A percentile compares a stretch with the other conserved stretches of the same genome.
Conservation (phyloP, 2,113 vertebrate genomes). For the Prunella fulvescens region DNA sequence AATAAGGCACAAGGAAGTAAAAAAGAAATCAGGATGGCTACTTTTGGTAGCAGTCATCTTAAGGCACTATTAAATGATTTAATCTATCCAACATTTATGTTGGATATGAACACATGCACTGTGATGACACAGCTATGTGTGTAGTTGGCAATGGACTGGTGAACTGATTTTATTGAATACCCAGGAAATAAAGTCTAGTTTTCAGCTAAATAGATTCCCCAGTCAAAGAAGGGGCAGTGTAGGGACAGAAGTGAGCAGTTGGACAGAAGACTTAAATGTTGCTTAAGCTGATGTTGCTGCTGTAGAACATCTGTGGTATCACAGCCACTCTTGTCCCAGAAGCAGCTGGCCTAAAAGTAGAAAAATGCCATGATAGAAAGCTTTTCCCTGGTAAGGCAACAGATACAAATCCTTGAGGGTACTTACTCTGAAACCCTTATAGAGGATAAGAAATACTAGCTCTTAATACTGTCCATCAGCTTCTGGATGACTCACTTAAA, state of each 20-base stretch:
- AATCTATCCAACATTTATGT: neutral
- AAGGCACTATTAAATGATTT: neutral
- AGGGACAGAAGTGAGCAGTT: neutral
- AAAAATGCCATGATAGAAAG: neutral
- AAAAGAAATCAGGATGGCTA: neutral
- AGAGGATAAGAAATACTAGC: neutral
- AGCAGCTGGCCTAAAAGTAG: neutral
- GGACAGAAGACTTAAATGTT: neutral
- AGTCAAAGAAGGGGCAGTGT: neutral
- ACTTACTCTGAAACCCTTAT: neutral
- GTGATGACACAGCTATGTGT: neutral
- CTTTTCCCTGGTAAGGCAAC: neutral
- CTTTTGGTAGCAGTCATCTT: neutral
- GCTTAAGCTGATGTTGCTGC: neutral
- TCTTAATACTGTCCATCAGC: neutral
- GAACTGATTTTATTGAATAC: neutral
- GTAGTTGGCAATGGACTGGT: neutral
- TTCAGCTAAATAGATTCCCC: neutral
- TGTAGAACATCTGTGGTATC: neutral
- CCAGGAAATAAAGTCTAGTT: neutral
- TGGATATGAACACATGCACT: neutral
- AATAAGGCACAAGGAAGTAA: neutral
- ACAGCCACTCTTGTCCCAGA: neutral
- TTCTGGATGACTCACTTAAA: constrained; percentile 24
- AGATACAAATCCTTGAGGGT: neutral